Conservation (phyloP, 2,113 vertebrate species). For the Myotis yumanensis region DNA sequence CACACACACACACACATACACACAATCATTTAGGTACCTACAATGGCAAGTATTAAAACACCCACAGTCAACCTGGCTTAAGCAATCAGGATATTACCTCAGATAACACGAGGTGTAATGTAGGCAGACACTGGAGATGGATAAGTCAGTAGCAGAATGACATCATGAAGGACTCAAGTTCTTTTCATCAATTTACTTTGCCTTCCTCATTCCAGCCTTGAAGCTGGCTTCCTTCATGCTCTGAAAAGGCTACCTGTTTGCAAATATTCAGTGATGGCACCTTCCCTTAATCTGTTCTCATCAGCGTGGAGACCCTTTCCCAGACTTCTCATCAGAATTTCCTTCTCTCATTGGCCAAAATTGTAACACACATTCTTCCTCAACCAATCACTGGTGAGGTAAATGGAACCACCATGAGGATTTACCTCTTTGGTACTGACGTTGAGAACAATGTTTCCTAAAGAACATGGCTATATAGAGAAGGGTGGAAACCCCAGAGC, state of each 20-base stretch:
- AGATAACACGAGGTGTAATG: background rate
- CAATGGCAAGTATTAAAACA: background rate
- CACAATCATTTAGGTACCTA: background rate
- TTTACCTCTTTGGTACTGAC: background rate
- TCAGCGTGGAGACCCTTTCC: background rate
- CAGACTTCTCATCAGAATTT: background rate
- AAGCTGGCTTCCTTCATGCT: background rate
- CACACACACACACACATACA: background rate
- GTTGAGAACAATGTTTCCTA: background rate
- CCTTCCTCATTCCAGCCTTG: background rate
- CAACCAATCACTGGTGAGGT: background rate
- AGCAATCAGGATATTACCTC: background rate
- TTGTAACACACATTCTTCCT: background rate
- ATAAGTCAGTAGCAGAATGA: background rate
- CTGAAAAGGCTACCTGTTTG: background rate
- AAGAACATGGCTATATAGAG: background rate
- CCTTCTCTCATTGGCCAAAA: background rate
- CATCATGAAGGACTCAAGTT: background rate
- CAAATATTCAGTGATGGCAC: background rate
- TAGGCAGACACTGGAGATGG: background rate
- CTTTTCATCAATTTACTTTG: background rate
- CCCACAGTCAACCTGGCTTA: background rate
- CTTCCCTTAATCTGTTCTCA: background rate
- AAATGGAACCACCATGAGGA: background rate
- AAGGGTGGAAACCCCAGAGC: background rate